Evolutionary conservation across 2,113 vertebrate species (phyloP), one percentile per base, ranked within the genome.

Genomic region (Motacilla tschutschensis): DNA sequence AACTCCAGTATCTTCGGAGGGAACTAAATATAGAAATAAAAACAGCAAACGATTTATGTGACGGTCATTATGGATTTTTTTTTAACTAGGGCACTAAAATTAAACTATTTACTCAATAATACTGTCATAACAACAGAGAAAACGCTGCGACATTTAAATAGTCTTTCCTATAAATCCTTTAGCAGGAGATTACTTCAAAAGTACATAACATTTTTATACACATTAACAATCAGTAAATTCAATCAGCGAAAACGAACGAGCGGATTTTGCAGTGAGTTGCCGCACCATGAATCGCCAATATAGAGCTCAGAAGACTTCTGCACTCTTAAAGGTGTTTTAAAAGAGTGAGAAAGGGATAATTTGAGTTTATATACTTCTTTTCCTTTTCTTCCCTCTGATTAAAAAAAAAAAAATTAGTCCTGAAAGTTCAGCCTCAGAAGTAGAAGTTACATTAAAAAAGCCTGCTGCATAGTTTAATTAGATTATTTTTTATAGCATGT

Each of bases 31-130:
- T 94, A 96, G 94, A 95, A 92, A 92, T 94, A 71, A 84, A 94
- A 95, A 95, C 95, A 91, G 59, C 69, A 87, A 94, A 83, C 47
- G 46, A 96, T 94, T 92, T 95, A 95, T 92, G 91, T 73, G 72
- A 69, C 1, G 73, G 93, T 94, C 93, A 91, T 94, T 94, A 95
- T 95, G 89, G 92, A 96, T 96, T 93, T 94, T 72, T 72, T 96
- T 95, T 96, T 91, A 96, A 96, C 91, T 87, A 79, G 87, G 90
- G 75, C 83, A 93, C 92, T 96, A 92, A 96, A 95, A 94, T 96
- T 93, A 96, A 96, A 96, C 91, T 96, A 93, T 96, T 97, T 96
- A 96, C 94, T 95, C 91, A 92, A 93, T 94, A 93, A 93, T 69
- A 92, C 91, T 95, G 91, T 95, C 95, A 93, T 95, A 96, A 95